A percentile compares a stretch with the other conserved stretches of the same genome.
Evolutionary conservation across 2,888 invertebrate genomes (phyloP).

Genomic region (Acleris emargana): DNA sequence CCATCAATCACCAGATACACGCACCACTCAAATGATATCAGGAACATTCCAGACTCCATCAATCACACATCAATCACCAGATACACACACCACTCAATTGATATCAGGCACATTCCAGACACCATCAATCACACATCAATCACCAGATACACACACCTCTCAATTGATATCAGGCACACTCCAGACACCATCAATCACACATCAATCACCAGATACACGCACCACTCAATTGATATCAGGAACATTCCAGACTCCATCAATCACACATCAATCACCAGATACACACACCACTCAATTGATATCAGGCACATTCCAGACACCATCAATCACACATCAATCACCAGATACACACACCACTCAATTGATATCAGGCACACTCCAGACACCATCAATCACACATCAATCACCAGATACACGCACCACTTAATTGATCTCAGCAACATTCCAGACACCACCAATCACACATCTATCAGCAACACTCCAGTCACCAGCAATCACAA

Average conservation of each 20-base stretch:
- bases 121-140: neutral
- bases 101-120: no score
- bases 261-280: neutral
- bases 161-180: conserved; percentile 1
- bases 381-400: neutral
- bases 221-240: neutral
- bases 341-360: neutral
- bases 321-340: neutral
- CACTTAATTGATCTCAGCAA: neutral
- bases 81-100: neutral
- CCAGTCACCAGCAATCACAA: no score
- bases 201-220: neutral
- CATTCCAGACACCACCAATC: neutral
- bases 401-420: neutral
- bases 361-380: no score
- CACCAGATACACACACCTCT: neutral
- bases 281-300: neutral
- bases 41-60: neutral
- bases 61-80: neutral
- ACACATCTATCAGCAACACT: neutral
- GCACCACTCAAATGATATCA: neutral
- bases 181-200: neutral
- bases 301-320: neutral
- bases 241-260: no score
- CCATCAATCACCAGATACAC: neutral